Base-by-base conservation (phyloP, 1,140 invertebrate genomes). In the Acromyrmex echinatior region DNA sequence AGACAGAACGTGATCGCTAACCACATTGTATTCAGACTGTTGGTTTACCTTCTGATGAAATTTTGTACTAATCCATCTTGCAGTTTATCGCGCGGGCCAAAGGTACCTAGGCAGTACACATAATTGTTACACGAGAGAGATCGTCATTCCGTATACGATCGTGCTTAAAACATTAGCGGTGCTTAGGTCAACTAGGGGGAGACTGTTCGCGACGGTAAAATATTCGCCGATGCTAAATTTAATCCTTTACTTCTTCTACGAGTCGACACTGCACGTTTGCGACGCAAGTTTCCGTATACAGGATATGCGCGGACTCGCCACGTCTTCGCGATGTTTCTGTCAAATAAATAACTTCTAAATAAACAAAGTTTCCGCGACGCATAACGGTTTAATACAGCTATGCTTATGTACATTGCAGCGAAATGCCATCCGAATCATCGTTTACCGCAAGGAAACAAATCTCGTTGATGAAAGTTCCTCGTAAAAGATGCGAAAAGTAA, bases 301-400 rank as follows among this genome's bases (percentile, higher is more conserved):
- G 53, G 39, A 82, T 82, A 74, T 12, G 56, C 66, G 70, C 56
- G 65, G 56, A 74, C 58, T 84, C 56, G 45, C 70, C 68, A 31
- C 56, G 56, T 70, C 70, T 84, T 84, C 70, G 56, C 80, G 68
- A 84, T 74, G 70, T 74, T 81, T 81, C 68, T 51, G 68, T 81
- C 79, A 84, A 84, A 84, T 84, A 74, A 84, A 84, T 84, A 84
- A 74, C 80, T 51, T 63, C 56, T 74, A 63, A 84, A 84, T 84
- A 74, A 84, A 84, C 68, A 71, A 62, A 84, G 80, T 74, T 84
- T 74, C 56, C 70, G 39, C 56, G 70, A 82, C 39, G 80, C 80
- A 74, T 74, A 84, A 84, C 80, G 70, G 70, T 84, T 84, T 74
- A 62, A 74, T 62, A 71, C 80, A 70, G 18, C 70, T 51, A 39